A percentile compares a stretch with the other conserved stretches of the same genome.
Conservation (phyloP, 2,113 vertebrate species). For the Trichomycterus rosablanca region DNA sequence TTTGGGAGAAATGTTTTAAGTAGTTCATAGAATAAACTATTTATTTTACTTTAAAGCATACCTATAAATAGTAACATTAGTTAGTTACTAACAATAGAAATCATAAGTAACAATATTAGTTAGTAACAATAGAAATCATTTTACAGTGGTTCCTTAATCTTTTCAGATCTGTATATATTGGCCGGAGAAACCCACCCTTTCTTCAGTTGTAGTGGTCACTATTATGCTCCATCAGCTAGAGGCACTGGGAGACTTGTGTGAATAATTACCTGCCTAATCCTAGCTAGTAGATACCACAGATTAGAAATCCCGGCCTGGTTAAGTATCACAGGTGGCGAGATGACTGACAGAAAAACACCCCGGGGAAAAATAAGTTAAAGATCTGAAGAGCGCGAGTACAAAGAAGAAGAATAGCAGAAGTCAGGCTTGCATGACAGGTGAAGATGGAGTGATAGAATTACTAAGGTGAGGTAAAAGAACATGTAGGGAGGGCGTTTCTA, state of each 20-base stretch:
- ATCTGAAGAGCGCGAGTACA: not conserved
- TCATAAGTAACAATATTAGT: too few species aligned
- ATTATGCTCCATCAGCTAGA: constrained; percentile 20
- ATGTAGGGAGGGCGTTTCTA: not conserved
- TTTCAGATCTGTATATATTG: too few species aligned
- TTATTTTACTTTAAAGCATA: too few species aligned
- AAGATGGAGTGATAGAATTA: not conserved
- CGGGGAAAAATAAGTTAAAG: constrained; percentile 16
- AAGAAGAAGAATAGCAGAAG: constrained; percentile 2
- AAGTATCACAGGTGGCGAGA: constrained; percentile 38
- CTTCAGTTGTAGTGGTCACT: too few species aligned
- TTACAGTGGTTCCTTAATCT: too few species aligned
- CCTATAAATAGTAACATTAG: too few species aligned
- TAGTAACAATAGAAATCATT: too few species aligned
- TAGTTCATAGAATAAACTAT: too few species aligned
- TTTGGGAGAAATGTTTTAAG: too few species aligned
- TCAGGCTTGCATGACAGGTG: not conserved
- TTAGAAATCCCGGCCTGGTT: constrained; percentile 56
- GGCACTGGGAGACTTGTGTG: constrained; percentile 48
- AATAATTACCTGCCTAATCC: constrained; percentile 67
- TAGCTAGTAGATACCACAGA: constrained; percentile 64
- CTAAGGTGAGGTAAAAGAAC: not conserved
- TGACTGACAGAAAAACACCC: constrained; percentile 12
- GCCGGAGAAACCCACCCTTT: too few species aligned
- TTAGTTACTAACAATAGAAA: too few species aligned